phyloP scores from a whole-genome alignment of 2,797 vertebrate genomes.

The Hephaestus fuliginosus region DNA sequence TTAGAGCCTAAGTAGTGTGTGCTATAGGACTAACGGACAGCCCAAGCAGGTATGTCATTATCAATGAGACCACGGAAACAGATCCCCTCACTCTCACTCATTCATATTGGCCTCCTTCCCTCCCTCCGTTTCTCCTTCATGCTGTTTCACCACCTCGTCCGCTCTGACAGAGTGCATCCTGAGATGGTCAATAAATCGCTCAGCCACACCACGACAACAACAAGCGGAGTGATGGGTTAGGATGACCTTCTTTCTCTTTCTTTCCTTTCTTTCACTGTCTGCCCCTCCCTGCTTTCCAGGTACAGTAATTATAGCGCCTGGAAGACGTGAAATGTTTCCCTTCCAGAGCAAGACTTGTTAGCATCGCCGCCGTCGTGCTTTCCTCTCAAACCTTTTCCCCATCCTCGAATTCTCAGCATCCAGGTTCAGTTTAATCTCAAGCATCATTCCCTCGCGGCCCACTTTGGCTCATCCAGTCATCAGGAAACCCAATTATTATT shows the following conservation, averaged over 20 bases:
- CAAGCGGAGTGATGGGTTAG: conserved; percentile 69
- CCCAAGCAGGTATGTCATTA: conserved; percentile 99
- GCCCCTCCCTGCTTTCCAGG: conserved; percentile 21
- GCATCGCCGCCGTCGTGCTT: conserved; percentile 29
- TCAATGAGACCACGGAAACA: conserved; percentile 95
- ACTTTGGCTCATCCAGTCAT: conserved; percentile 61
- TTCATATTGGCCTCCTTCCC: conserved; percentile 89
- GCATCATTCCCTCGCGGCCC: conserved; percentile 39
- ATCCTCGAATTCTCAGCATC: conserved; percentile 20
- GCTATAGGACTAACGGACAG: conserved; percentile 96
- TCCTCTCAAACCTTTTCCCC: conserved; percentile 18
- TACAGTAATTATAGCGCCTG: conserved; percentile 69
- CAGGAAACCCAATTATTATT: conserved; percentile 68
- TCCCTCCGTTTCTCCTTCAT: conserved; percentile 53
- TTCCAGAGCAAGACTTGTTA: conserved; percentile 49
- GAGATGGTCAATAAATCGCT: conserved; percentile 94
- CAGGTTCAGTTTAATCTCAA: conserved; percentile 44
- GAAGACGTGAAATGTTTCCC: conserved; percentile 63
- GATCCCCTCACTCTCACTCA: conserved; percentile 87
- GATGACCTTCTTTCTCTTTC: conserved; percentile 68
- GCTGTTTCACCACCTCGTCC: conserved; percentile 71
- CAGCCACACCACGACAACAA: conserved; percentile 88
- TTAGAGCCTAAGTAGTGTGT: conserved; percentile 98
- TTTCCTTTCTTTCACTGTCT: conserved; percentile 31
- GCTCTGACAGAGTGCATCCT: conserved; percentile 90